These are phyloP conservation scores for Dryas iulia DNA, from an alignment of 1,140 invertebrate genomes.

Conservation along the genomic window DNA sequence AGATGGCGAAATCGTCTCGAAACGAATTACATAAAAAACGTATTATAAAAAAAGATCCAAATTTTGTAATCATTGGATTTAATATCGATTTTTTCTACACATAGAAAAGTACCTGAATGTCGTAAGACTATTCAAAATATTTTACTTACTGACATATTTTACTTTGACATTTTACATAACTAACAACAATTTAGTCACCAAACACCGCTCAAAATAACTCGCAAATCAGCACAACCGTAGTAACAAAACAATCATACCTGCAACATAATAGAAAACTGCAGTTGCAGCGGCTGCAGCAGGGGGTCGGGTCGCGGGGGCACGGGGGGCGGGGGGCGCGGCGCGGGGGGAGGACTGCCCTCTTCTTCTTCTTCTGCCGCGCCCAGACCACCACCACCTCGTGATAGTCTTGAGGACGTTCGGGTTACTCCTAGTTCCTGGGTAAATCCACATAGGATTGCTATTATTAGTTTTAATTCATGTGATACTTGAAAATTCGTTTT, in stretches of 20 bases:
- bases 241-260: too few species aligned
- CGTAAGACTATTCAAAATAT: too few species aligned
- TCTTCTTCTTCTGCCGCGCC: conserved; percentile 32
- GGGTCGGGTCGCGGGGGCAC: conserved; percentile 40
- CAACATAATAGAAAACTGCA: conserved; percentile 91
- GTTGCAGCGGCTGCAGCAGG: conserved; percentile 88
- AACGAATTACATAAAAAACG: too few species aligned
- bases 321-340: conserved; percentile 33
- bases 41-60: neutral
- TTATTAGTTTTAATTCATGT: too few species aligned
- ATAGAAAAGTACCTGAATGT: too few species aligned
- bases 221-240: too few species aligned
- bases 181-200: too few species aligned
- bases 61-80: neutral
- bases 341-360: conserved; percentile 38
- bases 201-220: too few species aligned
- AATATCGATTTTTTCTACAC: too few species aligned
- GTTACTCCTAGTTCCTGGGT: conserved; percentile 82
- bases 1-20: too few species aligned
- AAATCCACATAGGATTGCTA: too few species aligned
- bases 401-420: conserved; percentile 87
- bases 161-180: neutral
- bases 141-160: neutral
- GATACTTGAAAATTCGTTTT: too few species aligned
- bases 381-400: conserved; percentile 45